Conservation (phyloP, 2,113 vertebrate species). For the Phaethon lepturus region DNA sequence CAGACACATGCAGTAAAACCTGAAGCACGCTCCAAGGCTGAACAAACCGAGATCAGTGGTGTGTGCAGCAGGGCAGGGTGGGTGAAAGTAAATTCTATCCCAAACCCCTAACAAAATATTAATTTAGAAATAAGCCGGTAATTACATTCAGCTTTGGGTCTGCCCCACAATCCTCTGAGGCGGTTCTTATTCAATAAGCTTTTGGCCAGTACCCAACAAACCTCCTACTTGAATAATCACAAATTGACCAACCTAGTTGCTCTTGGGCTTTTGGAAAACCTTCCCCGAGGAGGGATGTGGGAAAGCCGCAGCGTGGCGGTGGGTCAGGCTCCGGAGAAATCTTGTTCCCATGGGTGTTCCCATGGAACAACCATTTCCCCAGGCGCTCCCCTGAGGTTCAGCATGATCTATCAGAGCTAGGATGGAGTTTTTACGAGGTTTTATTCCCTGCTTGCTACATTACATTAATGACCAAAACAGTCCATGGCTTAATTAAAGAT, state of each 20-base stretch:
- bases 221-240: conserved; percentile 1
- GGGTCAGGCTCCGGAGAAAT: neutral
- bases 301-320: neutral
- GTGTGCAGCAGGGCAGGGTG: neutral
- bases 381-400: neutral
- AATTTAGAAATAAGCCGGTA: conserved; percentile 63
- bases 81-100: conserved; percentile 9
- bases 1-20: conserved; percentile 12
- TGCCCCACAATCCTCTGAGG: conserved; percentile 15
- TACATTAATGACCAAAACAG: conserved; percentile 41
- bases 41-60: neutral
- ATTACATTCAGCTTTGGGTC: conserved; percentile 30
- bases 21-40: neutral
- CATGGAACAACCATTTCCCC: neutral
- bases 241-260: neutral
- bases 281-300: neutral
- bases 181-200: neutral
- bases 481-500: conserved; percentile 51
- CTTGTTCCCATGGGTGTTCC: neutral
- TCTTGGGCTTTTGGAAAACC: neutral
- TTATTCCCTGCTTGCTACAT: neutral
- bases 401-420: neutral
- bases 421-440: conserved; percentile 4
- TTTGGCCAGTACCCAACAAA: conserved; percentile 32
- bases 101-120: conserved; percentile 42